Evolutionary conservation across 1,140 invertebrate genomes (phyloP).

Genomic region (Triops longicaudatus): DNA sequence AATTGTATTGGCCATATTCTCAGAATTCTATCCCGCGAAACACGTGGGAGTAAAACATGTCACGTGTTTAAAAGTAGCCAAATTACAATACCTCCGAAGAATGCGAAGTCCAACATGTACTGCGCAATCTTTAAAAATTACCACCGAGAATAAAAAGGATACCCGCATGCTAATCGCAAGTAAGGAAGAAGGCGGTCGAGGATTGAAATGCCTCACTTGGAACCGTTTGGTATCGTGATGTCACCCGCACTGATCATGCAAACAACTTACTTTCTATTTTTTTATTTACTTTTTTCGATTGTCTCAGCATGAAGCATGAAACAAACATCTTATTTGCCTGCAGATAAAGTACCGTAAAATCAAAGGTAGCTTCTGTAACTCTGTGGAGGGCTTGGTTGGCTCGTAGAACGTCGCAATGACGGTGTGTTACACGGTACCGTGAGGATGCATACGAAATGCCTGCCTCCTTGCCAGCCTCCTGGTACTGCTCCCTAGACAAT

Average conservation of each 20-base stretch:
- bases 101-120: background rate
- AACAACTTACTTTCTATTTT: no score
- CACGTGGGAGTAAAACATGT: background rate
- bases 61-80: background rate
- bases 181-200: no score
- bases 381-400: background rate
- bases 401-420: background rate
- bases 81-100: background rate
- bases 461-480: slow-evolving; percentile 8
- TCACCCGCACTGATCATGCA: no score
- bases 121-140: background rate
- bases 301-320: no score
- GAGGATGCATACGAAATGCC: background rate
- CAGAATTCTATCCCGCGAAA: background rate
- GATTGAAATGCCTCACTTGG: no score
- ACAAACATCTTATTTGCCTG: no score
- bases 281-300: no score
- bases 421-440: background rate
- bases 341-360: background rate
- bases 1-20: background rate
- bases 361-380: background rate
- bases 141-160: background rate
- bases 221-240: no score
- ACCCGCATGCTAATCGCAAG: no score
- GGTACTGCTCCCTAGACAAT: background rate